These are phyloP conservation scores for Ennomos fuscantarius DNA, from an alignment of 2,888 invertebrate genomes.

Conservation along the genomic window DNA sequence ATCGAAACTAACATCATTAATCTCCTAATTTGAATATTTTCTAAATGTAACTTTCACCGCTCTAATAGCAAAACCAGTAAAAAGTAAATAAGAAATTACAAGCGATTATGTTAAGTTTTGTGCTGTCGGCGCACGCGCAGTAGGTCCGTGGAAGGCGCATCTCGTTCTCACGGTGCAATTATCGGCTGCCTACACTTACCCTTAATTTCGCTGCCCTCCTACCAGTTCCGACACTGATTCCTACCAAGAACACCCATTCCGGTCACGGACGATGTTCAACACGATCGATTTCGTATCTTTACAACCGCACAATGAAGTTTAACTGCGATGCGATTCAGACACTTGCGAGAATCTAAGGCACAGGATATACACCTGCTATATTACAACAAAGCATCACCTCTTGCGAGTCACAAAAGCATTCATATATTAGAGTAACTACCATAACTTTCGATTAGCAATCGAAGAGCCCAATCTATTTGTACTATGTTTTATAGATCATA, in stretches of 20 bases:
- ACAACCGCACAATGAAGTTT: conserved; percentile 3
- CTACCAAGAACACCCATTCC: conserved; percentile 46
- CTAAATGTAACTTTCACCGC: conserved; percentile 40
- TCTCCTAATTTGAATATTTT: conserved; percentile 39
- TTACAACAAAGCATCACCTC: conserved; percentile 1
- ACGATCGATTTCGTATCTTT: conserved; percentile 20
- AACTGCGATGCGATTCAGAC: conserved; percentile 2
- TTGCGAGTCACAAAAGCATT: background rate
- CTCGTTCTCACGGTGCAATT: conserved; percentile 79
- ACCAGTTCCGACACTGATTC: conserved; percentile 57
- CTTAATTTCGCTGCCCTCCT: conserved; percentile 71
- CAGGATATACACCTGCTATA: conserved; percentile 1
- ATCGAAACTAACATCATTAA: conserved; percentile 20
- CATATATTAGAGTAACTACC: background rate
- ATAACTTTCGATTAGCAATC: conserved; percentile 10
- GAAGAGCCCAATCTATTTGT: conserved; percentile 10
- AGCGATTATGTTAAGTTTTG: conserved; percentile 34
- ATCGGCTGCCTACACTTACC: conserved; percentile 76
- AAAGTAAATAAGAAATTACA: conserved; percentile 25
- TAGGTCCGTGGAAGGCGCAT: conserved; percentile 30
- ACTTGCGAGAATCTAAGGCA: background rate
- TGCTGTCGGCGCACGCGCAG: conserved; percentile 42
- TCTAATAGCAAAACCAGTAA: conserved; percentile 25
- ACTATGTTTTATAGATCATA: conserved; percentile 12
- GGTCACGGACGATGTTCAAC: conserved; percentile 38